These are phyloP conservation scores for Mamestra configurata DNA, from an alignment of 1,140 invertebrate species.

Conservation along the genomic window DNA sequence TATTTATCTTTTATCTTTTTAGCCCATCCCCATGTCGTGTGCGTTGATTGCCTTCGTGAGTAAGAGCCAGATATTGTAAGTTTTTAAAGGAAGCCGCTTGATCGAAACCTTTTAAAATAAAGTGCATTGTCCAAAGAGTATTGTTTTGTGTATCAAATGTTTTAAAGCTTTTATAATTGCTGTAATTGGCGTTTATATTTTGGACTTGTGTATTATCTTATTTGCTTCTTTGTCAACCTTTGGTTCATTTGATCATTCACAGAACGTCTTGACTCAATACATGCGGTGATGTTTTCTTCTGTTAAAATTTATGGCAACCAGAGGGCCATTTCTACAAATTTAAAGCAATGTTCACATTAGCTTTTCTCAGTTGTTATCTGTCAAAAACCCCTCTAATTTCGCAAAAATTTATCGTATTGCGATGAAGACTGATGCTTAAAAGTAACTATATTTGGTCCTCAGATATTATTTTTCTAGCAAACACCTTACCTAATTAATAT, in stretches of 20 bases:
- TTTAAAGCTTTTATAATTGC: not conserved
- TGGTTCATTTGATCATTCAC: not conserved
- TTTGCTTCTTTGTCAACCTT: not conserved
- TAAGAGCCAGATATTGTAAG: conserved; percentile 73
- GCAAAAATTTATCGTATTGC: too few species aligned
- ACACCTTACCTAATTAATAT: too few species aligned
- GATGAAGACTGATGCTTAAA: too few species aligned
- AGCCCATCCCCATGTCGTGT: conserved; percentile 66
- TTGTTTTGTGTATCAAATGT: conserved; percentile 30
- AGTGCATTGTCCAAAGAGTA: conserved; percentile 32
- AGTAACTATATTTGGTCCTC: too few species aligned
- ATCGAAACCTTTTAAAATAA: conserved; percentile 74
- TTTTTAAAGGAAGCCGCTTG: conserved; percentile 63
- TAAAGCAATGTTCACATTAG: too few species aligned
- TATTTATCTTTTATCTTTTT: conserved; percentile 72
- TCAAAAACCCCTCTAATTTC: too few species aligned
- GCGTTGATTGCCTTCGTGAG: conserved; percentile 80
- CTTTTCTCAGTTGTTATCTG: too few species aligned
- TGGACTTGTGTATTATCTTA: not conserved
- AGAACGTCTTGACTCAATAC: not conserved
- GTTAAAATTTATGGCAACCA: too few species aligned
- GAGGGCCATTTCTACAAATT: too few species aligned
- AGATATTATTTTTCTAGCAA: too few species aligned
- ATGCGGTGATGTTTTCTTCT: too few species aligned
- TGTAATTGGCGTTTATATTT: conserved; percentile 1